These are phyloP conservation scores for Pyrrhia umbra DNA, from an alignment of 2,888 invertebrate species.

Conservation along the genomic window DNA sequence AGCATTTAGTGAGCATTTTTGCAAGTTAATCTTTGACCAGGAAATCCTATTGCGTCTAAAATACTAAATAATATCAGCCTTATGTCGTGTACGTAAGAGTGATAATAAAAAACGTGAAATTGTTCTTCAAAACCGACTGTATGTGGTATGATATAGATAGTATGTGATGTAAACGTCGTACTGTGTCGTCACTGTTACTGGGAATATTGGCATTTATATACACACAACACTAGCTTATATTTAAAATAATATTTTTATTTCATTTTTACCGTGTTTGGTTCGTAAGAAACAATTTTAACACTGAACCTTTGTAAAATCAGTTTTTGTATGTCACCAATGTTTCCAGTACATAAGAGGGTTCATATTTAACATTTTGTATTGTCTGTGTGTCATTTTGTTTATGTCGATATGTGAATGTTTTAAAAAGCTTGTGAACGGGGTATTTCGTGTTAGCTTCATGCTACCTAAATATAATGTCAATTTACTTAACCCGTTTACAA, in stretches of 20 bases:
- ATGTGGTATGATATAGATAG: conserved; percentile 22
- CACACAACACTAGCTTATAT: not conserved
- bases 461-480: not conserved
- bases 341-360: conserved; percentile 49
- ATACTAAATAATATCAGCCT: not conserved
- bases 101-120: not conserved
- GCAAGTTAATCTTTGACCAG: no score
- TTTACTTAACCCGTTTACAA: not conserved
- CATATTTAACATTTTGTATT: conserved; percentile 41
- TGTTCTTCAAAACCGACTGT: conserved; percentile 12
- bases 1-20: no score
- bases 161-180: conserved; percentile 42
- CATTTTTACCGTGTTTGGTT: not conserved
- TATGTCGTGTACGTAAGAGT: not conserved
- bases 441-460: not conserved
- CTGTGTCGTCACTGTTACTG: conserved; percentile 48
- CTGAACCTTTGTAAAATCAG: not conserved
- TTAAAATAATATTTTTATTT: not conserved
- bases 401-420: conserved; percentile 13
- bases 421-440: conserved; percentile 6
- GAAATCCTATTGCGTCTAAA: no score
- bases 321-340: conserved; percentile 32
- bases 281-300: not conserved
- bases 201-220: conserved; percentile 29
- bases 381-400: conserved; percentile 38